Evolutionary conservation across 2,888 invertebrate species (phyloP).

Genomic region (Chloromyia formosa): DNA sequence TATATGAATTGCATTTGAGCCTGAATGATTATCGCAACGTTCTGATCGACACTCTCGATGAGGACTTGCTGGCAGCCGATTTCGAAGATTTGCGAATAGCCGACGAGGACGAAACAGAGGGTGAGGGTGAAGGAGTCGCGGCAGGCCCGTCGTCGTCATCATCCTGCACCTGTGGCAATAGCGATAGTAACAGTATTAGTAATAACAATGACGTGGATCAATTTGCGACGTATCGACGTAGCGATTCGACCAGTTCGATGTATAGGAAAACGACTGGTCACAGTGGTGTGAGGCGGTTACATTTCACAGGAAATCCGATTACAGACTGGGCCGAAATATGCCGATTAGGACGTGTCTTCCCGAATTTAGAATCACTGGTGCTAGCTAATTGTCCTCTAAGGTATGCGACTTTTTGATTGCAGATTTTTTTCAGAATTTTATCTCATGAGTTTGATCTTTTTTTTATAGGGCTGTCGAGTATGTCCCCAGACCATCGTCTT

Average conservation of each 20-base stretch:
- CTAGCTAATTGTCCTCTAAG: constrained; percentile 87
- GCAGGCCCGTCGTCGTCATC: constrained; percentile 6
- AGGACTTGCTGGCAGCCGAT: constrained; percentile 50
- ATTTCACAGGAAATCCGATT: constrained; percentile 89
- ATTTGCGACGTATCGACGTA: constrained; percentile 46
- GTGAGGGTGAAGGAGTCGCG: neutral
- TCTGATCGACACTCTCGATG: constrained; percentile 68
- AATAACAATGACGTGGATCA: constrained; percentile 36
- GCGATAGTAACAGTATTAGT: constrained; percentile 28
- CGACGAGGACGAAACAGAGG: constrained; percentile 50
- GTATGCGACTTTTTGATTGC: too few species aligned
- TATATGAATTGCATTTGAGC: constrained; percentile 92
- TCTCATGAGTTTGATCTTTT: neutral
- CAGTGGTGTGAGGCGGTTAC: constrained; percentile 77
- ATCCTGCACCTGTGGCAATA: constrained; percentile 40
- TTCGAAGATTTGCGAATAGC: constrained; percentile 49
- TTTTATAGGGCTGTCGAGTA: constrained; percentile 52
- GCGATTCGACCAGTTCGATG: constrained; percentile 50
- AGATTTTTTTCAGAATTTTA: neutral
- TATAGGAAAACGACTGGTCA: constrained; percentile 66
- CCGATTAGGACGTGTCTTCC: constrained; percentile 86
- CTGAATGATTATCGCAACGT: constrained; percentile 87
- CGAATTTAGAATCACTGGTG: constrained; percentile 83
- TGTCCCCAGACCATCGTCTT: constrained; percentile 50
- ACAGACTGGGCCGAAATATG: constrained; percentile 84